These are phyloP conservation scores for Idaea dimidiata DNA, from an alignment of 2,888 invertebrate species.

Conservation along the genomic window DNA sequence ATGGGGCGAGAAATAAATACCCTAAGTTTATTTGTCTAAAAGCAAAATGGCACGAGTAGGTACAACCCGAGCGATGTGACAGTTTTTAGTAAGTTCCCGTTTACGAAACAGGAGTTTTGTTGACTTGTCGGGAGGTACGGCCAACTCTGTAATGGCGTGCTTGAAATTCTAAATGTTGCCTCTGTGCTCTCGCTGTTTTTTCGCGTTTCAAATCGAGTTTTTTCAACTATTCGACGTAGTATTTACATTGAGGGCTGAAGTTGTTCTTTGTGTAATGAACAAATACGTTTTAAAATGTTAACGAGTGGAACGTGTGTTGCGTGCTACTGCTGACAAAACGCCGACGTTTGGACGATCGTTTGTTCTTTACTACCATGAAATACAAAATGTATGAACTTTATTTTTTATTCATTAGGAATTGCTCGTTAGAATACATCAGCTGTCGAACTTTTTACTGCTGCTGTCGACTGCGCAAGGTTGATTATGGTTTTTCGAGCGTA, in stretches of 20 bases:
- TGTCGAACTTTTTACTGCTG: too few relatives aligned
- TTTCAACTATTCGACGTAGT: conserved; percentile 36
- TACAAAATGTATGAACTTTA: too few relatives aligned
- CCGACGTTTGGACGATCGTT: too few relatives aligned
- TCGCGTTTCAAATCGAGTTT: conserved; percentile 35
- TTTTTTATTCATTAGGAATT: too few relatives aligned
- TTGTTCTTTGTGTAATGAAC: conserved; percentile 29
- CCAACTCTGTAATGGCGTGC: conserved; percentile 36
- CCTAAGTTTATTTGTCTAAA: conserved; percentile 30
- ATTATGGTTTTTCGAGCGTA: too few relatives aligned
- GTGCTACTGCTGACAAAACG: background rate
- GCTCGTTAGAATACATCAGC: too few relatives aligned
- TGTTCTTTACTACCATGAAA: too few relatives aligned
- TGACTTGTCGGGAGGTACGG: conserved; percentile 27
- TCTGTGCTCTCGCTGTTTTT: conserved; percentile 30
- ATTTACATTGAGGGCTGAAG: conserved; percentile 26
- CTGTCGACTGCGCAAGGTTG: too few relatives aligned
- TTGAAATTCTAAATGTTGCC: conserved; percentile 43
- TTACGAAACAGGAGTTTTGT: conserved; percentile 27
- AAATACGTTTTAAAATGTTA: conserved; percentile 14
- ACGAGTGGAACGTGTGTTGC: background rate
- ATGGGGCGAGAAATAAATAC: conserved; percentile 17
- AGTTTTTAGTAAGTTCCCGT: conserved; percentile 30
- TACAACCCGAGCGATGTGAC: conserved; percentile 17
- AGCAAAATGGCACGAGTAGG: conserved; percentile 13